Percentiles rank a stretch among this genome's conserved stretches.
These are phyloP conservation scores for Pseudorhombus dupliciocellatus DNA, from an alignment of 2,113 vertebrate species.

Conservation along the genomic window DNA sequence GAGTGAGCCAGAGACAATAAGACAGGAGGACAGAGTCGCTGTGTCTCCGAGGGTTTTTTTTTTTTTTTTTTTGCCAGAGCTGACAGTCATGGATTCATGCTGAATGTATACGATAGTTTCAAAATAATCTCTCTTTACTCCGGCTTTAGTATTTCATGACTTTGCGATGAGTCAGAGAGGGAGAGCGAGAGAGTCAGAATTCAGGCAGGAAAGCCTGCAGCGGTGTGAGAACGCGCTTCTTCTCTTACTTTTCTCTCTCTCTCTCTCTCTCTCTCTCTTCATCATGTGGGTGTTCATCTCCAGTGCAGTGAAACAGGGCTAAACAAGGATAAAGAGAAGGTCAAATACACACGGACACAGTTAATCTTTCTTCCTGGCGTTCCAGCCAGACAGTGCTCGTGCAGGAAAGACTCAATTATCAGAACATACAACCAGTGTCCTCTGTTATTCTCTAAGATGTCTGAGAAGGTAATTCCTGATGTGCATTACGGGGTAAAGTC, in stretches of 20 bases:
- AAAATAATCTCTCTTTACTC: slow-evolving; percentile 64
- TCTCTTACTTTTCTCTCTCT: slow-evolving; percentile 32
- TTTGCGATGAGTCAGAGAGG: slow-evolving; percentile 67
- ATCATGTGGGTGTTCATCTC: slow-evolving; percentile 41
- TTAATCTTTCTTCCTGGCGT: slow-evolving; percentile 59
- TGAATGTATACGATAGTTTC: not conserved
- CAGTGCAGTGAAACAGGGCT: slow-evolving; percentile 46
- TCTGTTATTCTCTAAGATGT: slow-evolving; percentile 7
- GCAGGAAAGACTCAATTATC: slow-evolving; percentile 44
- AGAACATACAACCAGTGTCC: slow-evolving; percentile 15
- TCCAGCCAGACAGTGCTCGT: slow-evolving; percentile 30
- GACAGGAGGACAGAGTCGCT: slow-evolving; percentile 49
- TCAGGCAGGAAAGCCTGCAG: slow-evolving; percentile 56
- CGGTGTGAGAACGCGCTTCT: slow-evolving; percentile 30
- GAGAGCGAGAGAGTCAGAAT: slow-evolving; percentile 28
- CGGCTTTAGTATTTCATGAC: slow-evolving; percentile 67
- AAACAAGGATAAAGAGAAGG: slow-evolving; percentile 77
- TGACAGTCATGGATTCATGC: not conserved
- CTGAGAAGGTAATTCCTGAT: not conserved
- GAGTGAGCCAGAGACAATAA: slow-evolving; percentile 50
- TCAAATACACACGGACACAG: slow-evolving; percentile 63
- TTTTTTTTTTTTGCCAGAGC: too few relatives aligned
- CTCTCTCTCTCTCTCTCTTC: slow-evolving; percentile 6
- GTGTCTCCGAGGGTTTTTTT: not conserved
- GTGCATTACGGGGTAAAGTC: slow-evolving; percentile 9